A percentile compares a stretch with the other conserved stretches of the same genome.
Evolutionary conservation across 2,797 vertebrate species (phyloP).

Genomic region (Clarias pachynema): DNA sequence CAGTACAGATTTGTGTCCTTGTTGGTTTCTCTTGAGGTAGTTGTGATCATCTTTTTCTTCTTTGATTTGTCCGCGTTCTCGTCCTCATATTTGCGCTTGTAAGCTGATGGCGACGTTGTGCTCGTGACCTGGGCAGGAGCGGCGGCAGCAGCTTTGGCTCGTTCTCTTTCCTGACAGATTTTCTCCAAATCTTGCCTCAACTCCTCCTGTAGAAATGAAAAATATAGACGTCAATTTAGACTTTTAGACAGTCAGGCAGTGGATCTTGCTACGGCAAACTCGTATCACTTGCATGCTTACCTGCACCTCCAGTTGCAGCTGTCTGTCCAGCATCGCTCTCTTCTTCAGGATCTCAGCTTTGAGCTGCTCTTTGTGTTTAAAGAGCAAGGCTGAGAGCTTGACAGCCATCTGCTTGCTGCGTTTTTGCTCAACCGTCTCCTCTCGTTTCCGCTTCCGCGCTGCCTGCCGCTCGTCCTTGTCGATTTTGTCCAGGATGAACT

Average conservation of each 20-base stretch:
- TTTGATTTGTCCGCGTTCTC: slow-evolving; percentile 88
- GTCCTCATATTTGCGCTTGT: slow-evolving; percentile 92
- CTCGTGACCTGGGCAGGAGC: slow-evolving; percentile 56
- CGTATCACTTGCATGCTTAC: slow-evolving; percentile 62
- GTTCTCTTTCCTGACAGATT: slow-evolving; percentile 88
- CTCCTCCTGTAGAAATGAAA: slow-evolving; percentile 80
- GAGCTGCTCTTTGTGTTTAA: slow-evolving; percentile 94
- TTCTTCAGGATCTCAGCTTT: slow-evolving; percentile 96
- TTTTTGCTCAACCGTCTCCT: slow-evolving; percentile 94
- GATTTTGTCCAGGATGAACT: slow-evolving; percentile 96
- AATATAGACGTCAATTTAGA: neutral
- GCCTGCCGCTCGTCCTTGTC: slow-evolving; percentile 95
- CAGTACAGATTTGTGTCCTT: slow-evolving; percentile 98
- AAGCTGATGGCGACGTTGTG: slow-evolving; percentile 64
- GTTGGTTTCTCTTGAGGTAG: slow-evolving; percentile 90
- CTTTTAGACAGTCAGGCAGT: too few relatives aligned
- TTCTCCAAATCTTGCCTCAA: slow-evolving; percentile 86
- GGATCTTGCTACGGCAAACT: neutral
- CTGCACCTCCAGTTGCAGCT: slow-evolving; percentile 93
- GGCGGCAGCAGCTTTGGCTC: slow-evolving; percentile 76
- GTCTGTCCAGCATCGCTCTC: slow-evolving; percentile 92
- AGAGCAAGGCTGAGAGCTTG: slow-evolving; percentile 91
- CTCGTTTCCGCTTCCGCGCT: slow-evolving; percentile 89
- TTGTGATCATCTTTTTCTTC: slow-evolving; percentile 97
- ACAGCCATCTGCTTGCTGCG: slow-evolving; percentile 88